These are phyloP conservation scores for Triops longicaudatus DNA, from an alignment of 1,140 invertebrate genomes.

Conservation along the genomic window DNA sequence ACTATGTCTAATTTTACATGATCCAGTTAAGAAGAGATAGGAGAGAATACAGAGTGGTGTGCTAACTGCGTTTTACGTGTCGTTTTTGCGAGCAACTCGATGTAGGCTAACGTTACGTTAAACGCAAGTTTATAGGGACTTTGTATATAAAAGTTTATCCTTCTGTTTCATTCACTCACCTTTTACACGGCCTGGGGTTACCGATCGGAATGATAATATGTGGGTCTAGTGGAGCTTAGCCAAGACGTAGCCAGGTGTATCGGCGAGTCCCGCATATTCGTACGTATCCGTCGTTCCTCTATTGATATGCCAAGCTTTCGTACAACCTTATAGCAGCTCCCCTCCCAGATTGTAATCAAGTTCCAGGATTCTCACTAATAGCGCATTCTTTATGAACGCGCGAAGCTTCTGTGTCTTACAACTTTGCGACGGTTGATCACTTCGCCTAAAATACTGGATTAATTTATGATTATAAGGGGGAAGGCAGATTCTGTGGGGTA, in stretches of 20 bases:
- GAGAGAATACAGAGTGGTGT: no score
- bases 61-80: no score
- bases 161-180: background rate
- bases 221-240: background rate
- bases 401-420: background rate
- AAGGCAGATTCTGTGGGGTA: background rate
- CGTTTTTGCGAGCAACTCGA: no score
- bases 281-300: background rate
- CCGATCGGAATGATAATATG: background rate
- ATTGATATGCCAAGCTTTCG: background rate
- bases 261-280: background rate
- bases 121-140: no score
- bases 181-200: background rate
- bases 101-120: no score
- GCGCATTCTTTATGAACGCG: background rate
- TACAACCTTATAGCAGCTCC: background rate
- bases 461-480: background rate
- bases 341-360: background rate
- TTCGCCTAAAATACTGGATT: background rate
- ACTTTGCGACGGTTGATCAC: background rate
- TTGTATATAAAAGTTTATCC: no score
- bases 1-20: no score
- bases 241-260: background rate
- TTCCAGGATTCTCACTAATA: slow-evolving; percentile 1
- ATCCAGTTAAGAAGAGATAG: no score